Conservation (phyloP, 2,113 vertebrate genomes). For the Phylloscopus trochilus region DNA sequence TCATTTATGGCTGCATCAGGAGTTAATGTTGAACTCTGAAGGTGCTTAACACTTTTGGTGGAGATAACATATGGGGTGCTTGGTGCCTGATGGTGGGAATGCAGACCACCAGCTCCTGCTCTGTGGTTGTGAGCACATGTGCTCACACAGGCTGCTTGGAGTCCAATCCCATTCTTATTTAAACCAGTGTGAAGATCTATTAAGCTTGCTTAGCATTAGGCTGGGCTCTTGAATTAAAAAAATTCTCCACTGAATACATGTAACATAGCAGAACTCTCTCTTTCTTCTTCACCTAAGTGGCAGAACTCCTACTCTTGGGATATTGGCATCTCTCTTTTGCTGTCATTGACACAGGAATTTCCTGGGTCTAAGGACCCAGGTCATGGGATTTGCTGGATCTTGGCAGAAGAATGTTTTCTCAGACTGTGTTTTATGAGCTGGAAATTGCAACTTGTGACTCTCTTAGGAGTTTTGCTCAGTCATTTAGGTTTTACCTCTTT, state of each 20-base stretch:
- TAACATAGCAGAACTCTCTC: neutral
- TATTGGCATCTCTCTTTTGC: neutral
- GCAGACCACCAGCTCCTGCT: neutral
- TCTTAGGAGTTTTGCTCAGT: neutral
- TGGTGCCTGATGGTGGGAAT: neutral
- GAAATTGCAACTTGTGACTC: neutral
- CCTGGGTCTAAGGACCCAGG: neutral
- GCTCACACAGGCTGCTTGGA: neutral
- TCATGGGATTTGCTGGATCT: neutral
- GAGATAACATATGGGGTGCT: neutral
- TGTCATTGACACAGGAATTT: neutral
- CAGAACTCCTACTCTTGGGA: neutral
- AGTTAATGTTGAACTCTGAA: conserved; percentile 4
- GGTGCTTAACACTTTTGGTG: neutral
- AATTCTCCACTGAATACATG: neutral
- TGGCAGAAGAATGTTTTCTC: neutral
- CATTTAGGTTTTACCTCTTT: neutral
- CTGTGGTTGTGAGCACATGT: neutral
- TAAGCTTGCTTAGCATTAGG: neutral
- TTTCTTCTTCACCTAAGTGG: neutral
- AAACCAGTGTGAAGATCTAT: neutral
- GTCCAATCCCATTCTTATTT: neutral
- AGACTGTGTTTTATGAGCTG: neutral
- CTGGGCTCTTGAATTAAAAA: neutral
- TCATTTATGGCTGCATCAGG: neutral